Conservation (phyloP, 1,140 invertebrate genomes). For the Megathymus violae region DNA sequence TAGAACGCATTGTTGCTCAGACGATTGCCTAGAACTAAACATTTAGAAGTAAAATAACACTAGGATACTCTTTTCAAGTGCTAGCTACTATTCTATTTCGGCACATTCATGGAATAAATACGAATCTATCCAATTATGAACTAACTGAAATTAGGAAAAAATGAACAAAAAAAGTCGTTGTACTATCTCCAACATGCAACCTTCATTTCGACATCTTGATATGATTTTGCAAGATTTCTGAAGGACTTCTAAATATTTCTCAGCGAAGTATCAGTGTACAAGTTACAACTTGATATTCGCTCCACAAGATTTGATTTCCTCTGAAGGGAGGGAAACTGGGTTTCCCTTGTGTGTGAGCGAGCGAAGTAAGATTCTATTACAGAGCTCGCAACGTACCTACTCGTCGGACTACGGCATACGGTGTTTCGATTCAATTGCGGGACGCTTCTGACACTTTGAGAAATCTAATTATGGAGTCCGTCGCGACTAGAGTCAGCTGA, state of each 20-base stretch:
- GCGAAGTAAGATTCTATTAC: conserved; percentile 13
- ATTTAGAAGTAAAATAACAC: no score
- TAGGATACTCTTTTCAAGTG: no score
- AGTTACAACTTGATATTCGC: conserved; percentile 34
- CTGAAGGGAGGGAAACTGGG: conserved; percentile 32
- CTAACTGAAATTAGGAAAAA: no score
- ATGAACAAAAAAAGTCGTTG: no score
- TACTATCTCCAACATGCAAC: no score
- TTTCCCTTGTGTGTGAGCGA: conserved; percentile 18
- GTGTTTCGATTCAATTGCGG: background rate
- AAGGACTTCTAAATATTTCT: conserved; percentile 18
- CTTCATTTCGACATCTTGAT: conserved; percentile 14
- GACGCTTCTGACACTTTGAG: background rate
- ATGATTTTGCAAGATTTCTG: conserved; percentile 11
- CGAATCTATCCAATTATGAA: no score
- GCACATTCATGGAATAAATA: no score
- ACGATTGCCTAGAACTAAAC: no score
- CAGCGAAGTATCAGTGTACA: conserved; percentile 20
- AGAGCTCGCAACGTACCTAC: background rate
- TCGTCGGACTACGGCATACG: no score
- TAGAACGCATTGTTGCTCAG: no score
- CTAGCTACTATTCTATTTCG: no score
- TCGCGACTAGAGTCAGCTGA: no score
- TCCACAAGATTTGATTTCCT: conserved; percentile 37
- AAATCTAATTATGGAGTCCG: background rate